Evolutionary conservation across 2,888 invertebrate species (phyloP).

Genomic region (Holacanthella duospinosa): DNA sequence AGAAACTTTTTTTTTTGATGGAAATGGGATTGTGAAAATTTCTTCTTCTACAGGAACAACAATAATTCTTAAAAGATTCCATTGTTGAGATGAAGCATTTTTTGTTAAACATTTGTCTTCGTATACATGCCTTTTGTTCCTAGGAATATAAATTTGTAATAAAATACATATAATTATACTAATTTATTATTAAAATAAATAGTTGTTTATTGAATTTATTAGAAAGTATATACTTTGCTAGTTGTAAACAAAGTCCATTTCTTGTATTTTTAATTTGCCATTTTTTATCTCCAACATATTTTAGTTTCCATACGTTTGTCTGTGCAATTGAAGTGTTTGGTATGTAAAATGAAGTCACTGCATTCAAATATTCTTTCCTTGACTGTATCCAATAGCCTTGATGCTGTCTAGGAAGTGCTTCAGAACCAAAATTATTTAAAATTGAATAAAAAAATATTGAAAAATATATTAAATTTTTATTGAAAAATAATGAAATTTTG

Average conservation of each 20-base stretch:
- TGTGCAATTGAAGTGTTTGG: not conserved
- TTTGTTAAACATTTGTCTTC: not conserved
- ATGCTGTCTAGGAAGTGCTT: not conserved
- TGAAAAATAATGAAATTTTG: no score
- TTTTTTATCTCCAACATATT: not conserved
- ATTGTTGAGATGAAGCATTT: not conserved
- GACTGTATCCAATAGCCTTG: conserved; percentile 7
- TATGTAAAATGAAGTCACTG: conserved; percentile 3
- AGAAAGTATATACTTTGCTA: conserved; percentile 2
- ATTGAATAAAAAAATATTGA: not conserved
- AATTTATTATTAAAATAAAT: no score
- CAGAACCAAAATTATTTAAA: not conserved
- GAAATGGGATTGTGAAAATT: no score
- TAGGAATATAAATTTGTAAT: no score
- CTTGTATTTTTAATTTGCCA: conserved; percentile 6
- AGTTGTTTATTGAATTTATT: not conserved
- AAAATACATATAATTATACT: no score
- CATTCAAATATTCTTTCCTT: not conserved
- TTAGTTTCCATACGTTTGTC: not conserved
- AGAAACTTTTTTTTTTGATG: no score
- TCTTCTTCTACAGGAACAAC: conserved; percentile 6
- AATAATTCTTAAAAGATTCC: not conserved
- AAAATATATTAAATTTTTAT: no score
- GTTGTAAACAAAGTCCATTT: not conserved
- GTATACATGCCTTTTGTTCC: not conserved